Base-by-base conservation (phyloP, 2,113 vertebrate species). In the Sisor rabdophorus region DNA sequence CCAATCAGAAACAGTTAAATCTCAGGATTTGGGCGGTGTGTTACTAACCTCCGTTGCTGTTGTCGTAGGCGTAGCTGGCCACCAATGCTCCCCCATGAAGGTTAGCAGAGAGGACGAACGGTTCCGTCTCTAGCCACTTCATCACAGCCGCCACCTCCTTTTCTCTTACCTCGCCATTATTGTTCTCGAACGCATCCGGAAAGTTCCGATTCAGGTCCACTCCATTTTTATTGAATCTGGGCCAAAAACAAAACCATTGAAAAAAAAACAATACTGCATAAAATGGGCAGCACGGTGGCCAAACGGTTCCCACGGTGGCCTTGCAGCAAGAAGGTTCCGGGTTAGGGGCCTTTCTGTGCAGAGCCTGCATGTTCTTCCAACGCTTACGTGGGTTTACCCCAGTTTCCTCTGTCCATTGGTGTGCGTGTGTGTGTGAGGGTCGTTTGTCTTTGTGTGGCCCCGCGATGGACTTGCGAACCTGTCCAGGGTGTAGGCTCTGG, bases 141-240 rank as follows among this genome's bases (percentile, higher is more conserved):
- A 98, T 96, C 80, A 98, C 81, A 8, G 96, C 95, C 52, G 0
- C 78, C 1, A 96, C 97, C 89, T 99, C 97, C 0, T 91, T 90
- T 84, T 98, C 95, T 30, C 89, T 82, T 0, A 3, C 24, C 4
- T 32, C 69, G 0, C 75, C 87, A 4, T 85, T 88, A 0, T 10
- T 36, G 50, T 82, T 64, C 3, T 76, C 1, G 77, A 98, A 98
- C 1, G 84, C 90, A 78, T 97, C 96, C 0, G 96, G 96, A 76
- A 99, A 99, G 86, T 97, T 95, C 80, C 97, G 92, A 85, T 99
- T 99, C 86, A 99, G 90, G 75, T 99, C 97, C 58, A 91, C 68
- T 2, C 86, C 79, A 0, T 95, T 94, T 52, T 56, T 68, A 69
- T 98, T 99, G 79, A 85, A 91, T 92, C 97, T 99, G 87, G 26